These are phyloP conservation scores for Channallabes apus DNA, from an alignment of 2,797 vertebrate species.

Conservation along the genomic window DNA sequence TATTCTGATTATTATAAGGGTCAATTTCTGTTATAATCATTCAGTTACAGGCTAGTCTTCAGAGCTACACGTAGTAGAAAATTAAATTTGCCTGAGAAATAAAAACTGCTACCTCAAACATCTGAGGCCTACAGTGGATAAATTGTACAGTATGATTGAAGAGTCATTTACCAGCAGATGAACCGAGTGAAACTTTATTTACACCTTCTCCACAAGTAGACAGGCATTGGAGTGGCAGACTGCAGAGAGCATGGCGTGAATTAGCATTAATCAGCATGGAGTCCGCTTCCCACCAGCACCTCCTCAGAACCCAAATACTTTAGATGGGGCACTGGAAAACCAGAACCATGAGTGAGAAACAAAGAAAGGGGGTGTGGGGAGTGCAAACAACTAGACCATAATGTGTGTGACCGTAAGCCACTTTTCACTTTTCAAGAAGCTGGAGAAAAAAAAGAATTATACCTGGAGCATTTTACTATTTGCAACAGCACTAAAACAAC, in stretches of 20 bases:
- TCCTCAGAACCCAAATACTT: conserved; percentile 63
- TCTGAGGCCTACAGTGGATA: background rate
- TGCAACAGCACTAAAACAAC: background rate
- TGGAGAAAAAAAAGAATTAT: background rate
- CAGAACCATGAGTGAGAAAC: conserved; percentile 61
- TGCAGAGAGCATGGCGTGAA: conserved; percentile 74
- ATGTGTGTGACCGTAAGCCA: background rate
- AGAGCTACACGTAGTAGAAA: background rate
- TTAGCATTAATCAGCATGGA: conserved; percentile 85
- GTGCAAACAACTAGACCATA: background rate
- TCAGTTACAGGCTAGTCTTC: background rate
- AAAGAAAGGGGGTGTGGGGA: conserved; percentile 21
- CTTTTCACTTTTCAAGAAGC: background rate
- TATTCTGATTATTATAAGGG: too few relatives aligned
- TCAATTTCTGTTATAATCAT: background rate
- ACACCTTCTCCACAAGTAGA: conserved; percentile 81
- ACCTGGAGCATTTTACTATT: background rate
- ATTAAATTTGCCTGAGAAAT: background rate
- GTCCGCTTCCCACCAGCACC: conserved; percentile 65
- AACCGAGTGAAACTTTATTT: conserved; percentile 80
- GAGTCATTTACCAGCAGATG: conserved; percentile 73
- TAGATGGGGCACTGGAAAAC: conserved; percentile 62
- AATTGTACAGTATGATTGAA: conserved; percentile 33
- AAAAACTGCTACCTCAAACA: background rate
- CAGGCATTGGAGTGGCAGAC: conserved; percentile 85